Evolutionary conservation across 2,113 vertebrate species (phyloP).

Genomic region (Phodopus roborovskii): DNA sequence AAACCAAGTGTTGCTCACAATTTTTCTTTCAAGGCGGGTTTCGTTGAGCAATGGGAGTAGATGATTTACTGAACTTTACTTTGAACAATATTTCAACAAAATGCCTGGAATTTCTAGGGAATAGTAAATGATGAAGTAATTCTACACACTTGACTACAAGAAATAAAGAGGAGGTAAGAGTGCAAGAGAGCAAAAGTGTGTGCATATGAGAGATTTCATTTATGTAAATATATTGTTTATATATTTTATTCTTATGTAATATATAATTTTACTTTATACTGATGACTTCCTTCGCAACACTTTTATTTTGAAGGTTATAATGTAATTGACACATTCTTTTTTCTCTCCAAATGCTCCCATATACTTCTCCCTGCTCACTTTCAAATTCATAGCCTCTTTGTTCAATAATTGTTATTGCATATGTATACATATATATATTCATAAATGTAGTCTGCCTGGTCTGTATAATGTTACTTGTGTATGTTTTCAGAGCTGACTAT

Average conservation of each 20-base stretch:
- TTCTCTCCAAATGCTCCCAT: not conserved
- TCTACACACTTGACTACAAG: not conserved
- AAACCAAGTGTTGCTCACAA: not conserved
- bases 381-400: not conserved
- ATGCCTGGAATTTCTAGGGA: slow-evolving; percentile 6
- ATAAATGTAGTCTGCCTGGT: not conserved
- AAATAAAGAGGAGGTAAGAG: not conserved
- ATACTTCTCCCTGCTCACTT: not conserved
- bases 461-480: not conserved
- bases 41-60: slow-evolving; percentile 55
- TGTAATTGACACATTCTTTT: not conserved
- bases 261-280: not conserved
- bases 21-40: slow-evolving; percentile 47
- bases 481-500: not conserved
- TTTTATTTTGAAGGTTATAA: not conserved
- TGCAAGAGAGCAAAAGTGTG: not conserved
- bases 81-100: slow-evolving; percentile 41
- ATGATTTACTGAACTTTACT: slow-evolving; percentile 53
- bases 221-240: not conserved
- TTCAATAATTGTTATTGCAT: not conserved
- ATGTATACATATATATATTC: not conserved
- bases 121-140: not conserved
- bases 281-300: not conserved
- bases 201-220: not conserved
- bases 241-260: not conserved